Conservation (phyloP, 2,797 vertebrate genomes). For the Lithobates sylvaticus region DNA sequence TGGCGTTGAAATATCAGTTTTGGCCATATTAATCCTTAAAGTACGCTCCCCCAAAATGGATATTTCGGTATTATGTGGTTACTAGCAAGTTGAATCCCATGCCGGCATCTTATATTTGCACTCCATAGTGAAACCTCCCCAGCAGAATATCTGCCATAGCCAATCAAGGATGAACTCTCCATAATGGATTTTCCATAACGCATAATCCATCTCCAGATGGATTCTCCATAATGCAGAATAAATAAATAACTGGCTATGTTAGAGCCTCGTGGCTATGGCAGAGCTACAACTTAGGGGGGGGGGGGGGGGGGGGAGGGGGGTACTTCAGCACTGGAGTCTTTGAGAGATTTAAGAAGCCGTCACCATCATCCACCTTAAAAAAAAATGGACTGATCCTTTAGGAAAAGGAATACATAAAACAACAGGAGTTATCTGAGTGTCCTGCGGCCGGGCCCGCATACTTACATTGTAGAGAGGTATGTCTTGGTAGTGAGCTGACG, state of each 20-base stretch:
- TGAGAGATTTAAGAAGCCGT: not conserved
- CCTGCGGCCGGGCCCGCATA: slow-evolving; percentile 78
- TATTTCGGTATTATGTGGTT: too few species aligned
- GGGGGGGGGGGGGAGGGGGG: too few species aligned
- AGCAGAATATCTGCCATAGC: too few species aligned
- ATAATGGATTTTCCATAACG: not conserved
- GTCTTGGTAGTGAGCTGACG: slow-evolving; percentile 99
- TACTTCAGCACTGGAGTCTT: not conserved
- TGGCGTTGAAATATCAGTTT: not conserved
- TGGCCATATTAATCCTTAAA: not conserved
- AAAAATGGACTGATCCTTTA: not conserved
- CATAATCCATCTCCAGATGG: not conserved
- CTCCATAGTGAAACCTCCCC: not conserved
- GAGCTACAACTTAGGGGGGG: not conserved
- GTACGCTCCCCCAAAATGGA: not conserved
- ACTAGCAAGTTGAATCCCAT: not conserved
- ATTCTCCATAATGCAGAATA: too few species aligned
- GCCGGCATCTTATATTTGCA: not conserved
- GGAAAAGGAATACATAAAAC: slow-evolving; percentile 5
- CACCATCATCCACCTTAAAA: not conserved
- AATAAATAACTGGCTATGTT: not conserved
- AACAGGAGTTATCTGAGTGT: slow-evolving; percentile 5
- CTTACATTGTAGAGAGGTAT: slow-evolving; percentile 99
- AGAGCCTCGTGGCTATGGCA: not conserved
- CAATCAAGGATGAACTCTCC: not conserved